Base-by-base conservation (phyloP, 2,797 vertebrate genomes). In the Pitangus sulphuratus region DNA sequence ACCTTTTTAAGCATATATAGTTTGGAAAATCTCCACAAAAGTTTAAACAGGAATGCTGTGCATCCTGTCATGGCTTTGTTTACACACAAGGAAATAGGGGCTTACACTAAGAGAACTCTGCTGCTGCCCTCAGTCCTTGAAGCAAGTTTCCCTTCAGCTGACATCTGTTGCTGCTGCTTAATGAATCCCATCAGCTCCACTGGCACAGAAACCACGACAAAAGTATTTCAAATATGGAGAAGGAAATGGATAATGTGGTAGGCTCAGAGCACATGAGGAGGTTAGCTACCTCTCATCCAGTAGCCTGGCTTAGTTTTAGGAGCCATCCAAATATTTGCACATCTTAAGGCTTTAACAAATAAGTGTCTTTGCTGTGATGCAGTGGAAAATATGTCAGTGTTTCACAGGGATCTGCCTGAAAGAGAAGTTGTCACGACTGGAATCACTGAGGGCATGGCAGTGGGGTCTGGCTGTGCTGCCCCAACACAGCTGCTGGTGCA, bases 361-460 rank as follows among this genome's bases (percentile, higher is more conserved):
- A 24, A 68, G 6, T 22, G 12, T 37, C 9, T 76, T 86, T 89
- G 48, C 50, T 39, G 1, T 15, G 26, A 58, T 68, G 58, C 54
- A 53, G 7, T 53, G 82, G 69, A 47, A 56, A 86, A 82, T 54
- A 53, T 83, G 92, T 25, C 33, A 18, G 44, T 1, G 18, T 61
- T 81, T 61, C 22, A 13, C 1, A 33, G 47, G 62, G 62, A 61
- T 64, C 40, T 2, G 5, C 1, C 11, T 37, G 31, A 61, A 75
- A 0, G 0, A 75, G 61, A 26, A 31, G 2, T 45, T 39, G 53
- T 65, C 3, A 4, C 35, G n/a, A 13, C 53, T 71, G 80, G 75
- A 35, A 22, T 66, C 35, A 9, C n/a, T 2, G 66, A 31, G 45
- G 40, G 9, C 1, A 2, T 3, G 44, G 76, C 53, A 53, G 17